Evolutionary conservation across 2,113 vertebrate genomes (phyloP), one percentile per base, ranked within the genome.

Genomic region (Rhynchomys soricoides): DNA sequence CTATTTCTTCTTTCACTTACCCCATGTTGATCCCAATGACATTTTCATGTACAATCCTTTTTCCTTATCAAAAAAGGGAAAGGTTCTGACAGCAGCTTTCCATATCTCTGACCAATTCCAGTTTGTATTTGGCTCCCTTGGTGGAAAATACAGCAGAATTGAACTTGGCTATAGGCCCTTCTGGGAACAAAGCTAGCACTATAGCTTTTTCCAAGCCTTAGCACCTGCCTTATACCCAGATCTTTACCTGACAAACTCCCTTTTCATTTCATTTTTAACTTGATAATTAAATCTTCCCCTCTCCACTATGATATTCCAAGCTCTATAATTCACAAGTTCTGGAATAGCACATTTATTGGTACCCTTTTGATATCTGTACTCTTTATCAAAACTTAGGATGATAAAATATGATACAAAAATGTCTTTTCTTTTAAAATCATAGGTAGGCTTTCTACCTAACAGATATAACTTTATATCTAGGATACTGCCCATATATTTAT

Each of bases 141-240:
- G 12, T 83, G 73, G 19, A 97, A 97, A 91, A 89, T 6, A 96
- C 95, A 43, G 52, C 77, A 68, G 89, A 57, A 82, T 22, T 78
- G 87, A 70, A 91, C 73, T 79, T 83, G 48, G 78, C 78, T 93
- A 8, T 91, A 74, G 31, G 13, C 90, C 50, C 37, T 93, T 96
- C 57, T 93, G 50, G 59, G 66, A 92, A 96, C 21, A 95, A 95
- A 81, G n/a, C 81, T 89, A 95, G 59, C 52, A 92, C 0, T 90
- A 57, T 37, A 83, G 40, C 92, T 90, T 94, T 34, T 77, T 57
- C 45, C 21, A 86, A 91, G 85, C 62, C 70, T 88, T 71, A 73
- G 86, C n/a, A 85, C 37, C 89, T 43, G 6, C 6, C 59, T 45
- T 82, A 73, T 68, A 71, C 40, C 24, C 31, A 70, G 64, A 50